These are phyloP conservation scores for Eilema depressum DNA, from an alignment of 2,888 invertebrate genomes.

Conservation along the genomic window DNA sequence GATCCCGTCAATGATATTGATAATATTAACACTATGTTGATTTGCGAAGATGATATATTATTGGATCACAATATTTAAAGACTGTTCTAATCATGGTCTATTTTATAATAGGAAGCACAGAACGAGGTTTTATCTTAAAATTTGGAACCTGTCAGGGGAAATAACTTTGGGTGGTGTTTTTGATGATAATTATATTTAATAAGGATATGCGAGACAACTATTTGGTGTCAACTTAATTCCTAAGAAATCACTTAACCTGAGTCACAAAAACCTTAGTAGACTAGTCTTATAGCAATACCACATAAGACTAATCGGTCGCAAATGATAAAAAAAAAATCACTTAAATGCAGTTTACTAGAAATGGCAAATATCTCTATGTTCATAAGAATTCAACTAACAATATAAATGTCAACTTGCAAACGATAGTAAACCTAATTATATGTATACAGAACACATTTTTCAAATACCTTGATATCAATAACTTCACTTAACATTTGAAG, in stretches of 20 bases:
- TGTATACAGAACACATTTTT: slow-evolving; percentile 13
- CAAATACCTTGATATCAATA: not conserved
- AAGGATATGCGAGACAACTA: slow-evolving; percentile 19
- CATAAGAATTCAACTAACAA: slow-evolving; percentile 31
- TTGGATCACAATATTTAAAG: no score
- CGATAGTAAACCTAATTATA: slow-evolving; percentile 33
- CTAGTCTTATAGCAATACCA: slow-evolving; percentile 23
- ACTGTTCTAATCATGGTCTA: not conserved
- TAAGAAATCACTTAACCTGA: slow-evolving; percentile 21
- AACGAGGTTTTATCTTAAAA: not conserved
- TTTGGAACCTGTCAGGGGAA: not conserved
- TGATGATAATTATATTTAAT: not conserved
- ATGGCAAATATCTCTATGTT: slow-evolving; percentile 11
- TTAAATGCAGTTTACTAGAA: slow-evolving; percentile 12
- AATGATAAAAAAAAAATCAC: slow-evolving; percentile 14
- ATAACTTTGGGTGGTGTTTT: not conserved
- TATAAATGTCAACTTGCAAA: slow-evolving; percentile 39
- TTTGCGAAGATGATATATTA: no score
- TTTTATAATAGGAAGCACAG: not conserved
- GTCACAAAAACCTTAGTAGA: slow-evolving; percentile 27
- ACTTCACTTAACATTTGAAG: not conserved
- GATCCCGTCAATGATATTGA: no score
- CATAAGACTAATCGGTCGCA: slow-evolving; percentile 13
- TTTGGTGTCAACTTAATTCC: slow-evolving; percentile 40
- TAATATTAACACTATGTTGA: no score